These are phyloP conservation scores for Arctopsyche grandis DNA, from an alignment of 1,140 invertebrate species.

Conservation along the genomic window DNA sequence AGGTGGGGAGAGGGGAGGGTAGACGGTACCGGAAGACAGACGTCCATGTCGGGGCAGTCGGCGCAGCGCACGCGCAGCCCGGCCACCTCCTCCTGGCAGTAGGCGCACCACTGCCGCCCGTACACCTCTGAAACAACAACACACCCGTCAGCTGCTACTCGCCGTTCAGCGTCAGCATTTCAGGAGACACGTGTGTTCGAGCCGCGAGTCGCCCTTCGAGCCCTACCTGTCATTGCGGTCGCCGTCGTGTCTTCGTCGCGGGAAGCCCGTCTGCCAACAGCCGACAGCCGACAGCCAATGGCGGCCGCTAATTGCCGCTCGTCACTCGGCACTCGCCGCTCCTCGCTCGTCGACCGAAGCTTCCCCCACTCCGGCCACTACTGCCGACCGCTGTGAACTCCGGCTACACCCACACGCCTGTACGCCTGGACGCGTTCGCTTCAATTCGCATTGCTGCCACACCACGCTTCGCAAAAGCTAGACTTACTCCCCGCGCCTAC, in stretches of 20 bases:
- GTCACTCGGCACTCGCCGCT: too few relatives aligned
- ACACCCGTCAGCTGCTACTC: background rate
- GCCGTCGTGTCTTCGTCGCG: background rate
- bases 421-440: too few relatives aligned
- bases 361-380: too few relatives aligned
- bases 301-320: too few relatives aligned
- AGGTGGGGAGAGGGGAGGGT: background rate
- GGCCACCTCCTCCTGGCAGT: constrained; percentile 90
- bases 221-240: background rate
- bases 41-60: constrained; percentile 86
- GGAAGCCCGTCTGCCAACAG: too few relatives aligned
- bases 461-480: too few relatives aligned
- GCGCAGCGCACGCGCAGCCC: constrained; percentile 88
- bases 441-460: too few relatives aligned
- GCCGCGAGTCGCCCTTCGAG: background rate
- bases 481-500: too few relatives aligned
- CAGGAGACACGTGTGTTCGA: background rate
- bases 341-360: too few relatives aligned
- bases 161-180: background rate
- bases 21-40: constrained; percentile 88
- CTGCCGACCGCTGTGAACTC: too few relatives aligned
- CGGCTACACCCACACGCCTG: too few relatives aligned
- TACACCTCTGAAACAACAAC: constrained; percentile 70
- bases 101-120: constrained; percentile 86
- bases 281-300: too few relatives aligned